A percentile compares a stretch with the other conserved stretches of the same genome.
Evolutionary conservation across 2,797 vertebrate species (phyloP).

Genomic region (Setipinna tenuifilis): DNA sequence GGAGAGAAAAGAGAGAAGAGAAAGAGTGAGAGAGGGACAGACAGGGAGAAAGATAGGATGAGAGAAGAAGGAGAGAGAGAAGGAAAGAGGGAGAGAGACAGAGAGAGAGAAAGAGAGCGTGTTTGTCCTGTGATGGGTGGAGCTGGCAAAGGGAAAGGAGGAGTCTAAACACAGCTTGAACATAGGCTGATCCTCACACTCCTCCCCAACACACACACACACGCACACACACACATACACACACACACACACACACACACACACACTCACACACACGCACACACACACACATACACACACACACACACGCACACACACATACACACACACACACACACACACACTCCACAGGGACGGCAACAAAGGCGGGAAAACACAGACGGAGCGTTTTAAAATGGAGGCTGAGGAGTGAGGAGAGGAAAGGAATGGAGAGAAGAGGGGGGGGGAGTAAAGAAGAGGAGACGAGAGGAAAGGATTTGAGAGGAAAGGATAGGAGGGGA

Average conservation of each 20-base stretch:
- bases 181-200: conserved; percentile 79
- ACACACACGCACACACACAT: conserved; percentile 31
- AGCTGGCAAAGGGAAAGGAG: conserved; percentile 71
- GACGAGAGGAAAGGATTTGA: no score
- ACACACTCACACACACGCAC: no score
- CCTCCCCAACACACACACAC: conserved; percentile 66
- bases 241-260: no score
- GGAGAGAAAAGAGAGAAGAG: neutral
- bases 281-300: conserved; percentile 35
- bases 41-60: conserved; percentile 58
- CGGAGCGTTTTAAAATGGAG: conserved; percentile 64
- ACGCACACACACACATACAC: neutral
- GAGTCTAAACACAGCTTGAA: conserved; percentile 83
- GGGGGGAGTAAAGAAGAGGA: neutral
- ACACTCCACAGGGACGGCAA: conserved; percentile 49
- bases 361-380: conserved; percentile 58
- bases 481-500: neutral
- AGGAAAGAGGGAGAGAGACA: conserved; percentile 50
- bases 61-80: conserved; percentile 53
- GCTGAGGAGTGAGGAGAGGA: conserved; percentile 7
- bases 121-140: conserved; percentile 72
- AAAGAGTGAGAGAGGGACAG: conserved; percentile 80
- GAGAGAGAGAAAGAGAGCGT: conserved; percentile 68
- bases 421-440: neutral
- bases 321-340: conserved; percentile 55